Conservation (phyloP, 2,113 vertebrate genomes). For the Petaurus breviceps region DNA sequence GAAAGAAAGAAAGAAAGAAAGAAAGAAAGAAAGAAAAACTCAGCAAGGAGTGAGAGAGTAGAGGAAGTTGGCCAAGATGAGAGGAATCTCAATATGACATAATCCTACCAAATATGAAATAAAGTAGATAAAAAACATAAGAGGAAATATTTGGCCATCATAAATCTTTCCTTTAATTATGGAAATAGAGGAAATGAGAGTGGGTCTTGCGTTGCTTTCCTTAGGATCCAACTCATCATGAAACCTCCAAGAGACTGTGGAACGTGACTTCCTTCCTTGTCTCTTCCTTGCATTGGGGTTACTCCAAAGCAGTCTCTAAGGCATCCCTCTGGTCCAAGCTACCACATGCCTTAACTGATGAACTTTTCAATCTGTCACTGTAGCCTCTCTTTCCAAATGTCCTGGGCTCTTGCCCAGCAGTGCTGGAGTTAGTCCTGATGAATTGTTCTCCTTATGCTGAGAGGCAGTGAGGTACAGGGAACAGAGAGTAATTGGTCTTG, state of each 20-base stretch:
- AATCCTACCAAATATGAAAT: not conserved
- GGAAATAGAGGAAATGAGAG: not conserved
- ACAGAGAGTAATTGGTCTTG: not conserved
- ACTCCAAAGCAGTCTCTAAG: not conserved
- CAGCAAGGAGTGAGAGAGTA: not conserved
- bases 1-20: not conserved
- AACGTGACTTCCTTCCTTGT: not conserved
- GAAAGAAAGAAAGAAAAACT: not conserved
- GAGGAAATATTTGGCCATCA: not conserved
- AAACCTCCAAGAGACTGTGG: not conserved
- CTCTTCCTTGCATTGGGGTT: not conserved
- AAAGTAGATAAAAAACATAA: not conserved
- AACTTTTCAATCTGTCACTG: not conserved
- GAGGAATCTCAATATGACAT: not conserved
- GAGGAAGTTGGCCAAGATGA: not conserved
- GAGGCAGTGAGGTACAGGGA: not conserved
- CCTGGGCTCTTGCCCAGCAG: not conserved
- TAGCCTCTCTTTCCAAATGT: not conserved
- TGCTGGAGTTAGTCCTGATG: not conserved
- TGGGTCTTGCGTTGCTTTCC: not conserved
- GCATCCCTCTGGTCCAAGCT: slow-evolving; percentile 1
- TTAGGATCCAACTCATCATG: not conserved
- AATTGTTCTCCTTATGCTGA: not conserved
- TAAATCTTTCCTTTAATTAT: not conserved
- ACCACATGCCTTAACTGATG: not conserved